These are phyloP conservation scores for Oryzias sinensis DNA, from an alignment of 2,797 vertebrate genomes.

Conservation along the genomic window DNA sequence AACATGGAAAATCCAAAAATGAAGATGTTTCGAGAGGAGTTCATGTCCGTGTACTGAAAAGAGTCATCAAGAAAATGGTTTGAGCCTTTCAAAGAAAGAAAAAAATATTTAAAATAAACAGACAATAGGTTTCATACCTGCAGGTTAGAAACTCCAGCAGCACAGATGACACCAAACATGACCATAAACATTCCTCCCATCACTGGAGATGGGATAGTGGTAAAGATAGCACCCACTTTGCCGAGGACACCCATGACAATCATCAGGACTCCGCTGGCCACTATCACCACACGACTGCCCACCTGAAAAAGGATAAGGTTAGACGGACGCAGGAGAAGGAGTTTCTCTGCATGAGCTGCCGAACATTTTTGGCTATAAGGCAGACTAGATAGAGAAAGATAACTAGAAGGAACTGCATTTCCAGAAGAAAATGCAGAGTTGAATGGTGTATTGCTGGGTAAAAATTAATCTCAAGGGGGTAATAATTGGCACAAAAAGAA, in stretches of 20 bases:
- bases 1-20: conserved; percentile 97
- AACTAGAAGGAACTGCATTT: too few species aligned
- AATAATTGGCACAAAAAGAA: too few species aligned
- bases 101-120: neutral
- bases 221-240: conserved; percentile 88
- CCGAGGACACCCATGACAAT: conserved; percentile 87
- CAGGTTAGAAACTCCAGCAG: conserved; percentile 91
- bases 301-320: conserved; percentile 75
- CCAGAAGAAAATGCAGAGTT: too few species aligned
- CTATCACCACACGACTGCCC: conserved; percentile 90
- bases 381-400: too few species aligned
- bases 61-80: neutral
- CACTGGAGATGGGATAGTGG: conserved; percentile 91
- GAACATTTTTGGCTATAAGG: neutral
- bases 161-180: conserved; percentile 91
- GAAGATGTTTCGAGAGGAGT: conserved; percentile 95
- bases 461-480: too few species aligned
- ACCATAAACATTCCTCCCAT: conserved; percentile 95
- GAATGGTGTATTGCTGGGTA: too few species aligned
- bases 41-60: conserved; percentile 91
- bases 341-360: neutral
- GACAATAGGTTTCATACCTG: conserved; percentile 78
- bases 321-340: too few species aligned
- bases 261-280: conserved; percentile 84
- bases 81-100: neutral